Evolutionary conservation across 2,888 invertebrate species (phyloP).

Genomic region (Drosophila kambysellisi): DNA sequence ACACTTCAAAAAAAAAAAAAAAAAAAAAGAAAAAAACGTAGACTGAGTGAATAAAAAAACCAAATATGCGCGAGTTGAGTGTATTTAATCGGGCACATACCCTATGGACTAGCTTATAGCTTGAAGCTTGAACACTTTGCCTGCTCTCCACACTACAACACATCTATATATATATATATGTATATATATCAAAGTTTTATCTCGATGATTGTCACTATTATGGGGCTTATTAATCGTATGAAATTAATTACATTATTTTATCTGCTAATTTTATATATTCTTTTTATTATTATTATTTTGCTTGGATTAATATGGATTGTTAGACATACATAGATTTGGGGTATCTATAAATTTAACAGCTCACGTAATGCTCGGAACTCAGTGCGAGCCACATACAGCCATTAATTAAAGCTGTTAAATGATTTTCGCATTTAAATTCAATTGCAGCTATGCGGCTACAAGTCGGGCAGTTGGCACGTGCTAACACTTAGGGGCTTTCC

Average conservation of each 20-base stretch:
- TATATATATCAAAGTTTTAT: neutral
- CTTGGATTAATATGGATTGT: neutral
- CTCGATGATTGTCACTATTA: neutral
- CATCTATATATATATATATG: neutral
- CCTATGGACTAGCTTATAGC: neutral
- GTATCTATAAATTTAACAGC: neutral
- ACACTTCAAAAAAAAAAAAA: conserved; percentile 11
- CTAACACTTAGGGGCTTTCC: neutral
- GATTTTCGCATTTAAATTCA: conserved; percentile 71
- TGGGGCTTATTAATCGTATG: neutral
- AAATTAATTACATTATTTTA: neutral
- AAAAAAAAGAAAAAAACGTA: neutral
- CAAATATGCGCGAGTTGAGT: neutral
- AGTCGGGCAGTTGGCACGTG: conserved; percentile 36
- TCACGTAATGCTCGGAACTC: conserved; percentile 10
- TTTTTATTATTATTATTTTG: neutral
- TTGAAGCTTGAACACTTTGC: neutral
- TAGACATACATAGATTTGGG: neutral
- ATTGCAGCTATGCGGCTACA: conserved; percentile 45
- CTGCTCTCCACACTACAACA: neutral
- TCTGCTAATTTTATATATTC: neutral
- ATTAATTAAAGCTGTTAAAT: conserved; percentile 78
- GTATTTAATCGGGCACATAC: neutral
- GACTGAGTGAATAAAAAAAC: neutral
- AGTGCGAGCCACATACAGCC: conserved; percentile 15